These are phyloP conservation scores for Gymnothorax reevesii DNA, from an alignment of 2,797 vertebrate genomes.

Conservation along the genomic window DNA sequence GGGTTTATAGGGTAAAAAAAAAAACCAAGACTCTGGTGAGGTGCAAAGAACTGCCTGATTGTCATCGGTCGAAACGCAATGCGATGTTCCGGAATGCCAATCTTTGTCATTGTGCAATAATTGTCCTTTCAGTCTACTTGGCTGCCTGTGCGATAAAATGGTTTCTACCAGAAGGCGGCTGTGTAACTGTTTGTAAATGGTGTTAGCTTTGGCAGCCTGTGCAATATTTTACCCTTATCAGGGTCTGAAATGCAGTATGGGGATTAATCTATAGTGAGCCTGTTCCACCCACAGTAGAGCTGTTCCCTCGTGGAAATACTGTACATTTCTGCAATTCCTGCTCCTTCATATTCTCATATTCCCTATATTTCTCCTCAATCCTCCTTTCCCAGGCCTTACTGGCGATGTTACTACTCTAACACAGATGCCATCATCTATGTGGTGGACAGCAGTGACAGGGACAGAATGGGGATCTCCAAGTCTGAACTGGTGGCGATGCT, in stretches of 20 bases:
- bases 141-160: background rate
- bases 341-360: background rate
- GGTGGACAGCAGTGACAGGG: constrained; percentile 96
- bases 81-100: too few relatives aligned
- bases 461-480: constrained; percentile 97
- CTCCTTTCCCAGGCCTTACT: constrained; percentile 82
- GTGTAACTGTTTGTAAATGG: background rate
- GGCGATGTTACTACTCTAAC: constrained; percentile 98
- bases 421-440: constrained; percentile 98
- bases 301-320: background rate
- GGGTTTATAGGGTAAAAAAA: too few relatives aligned
- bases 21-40: too few relatives aligned
- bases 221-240: background rate
- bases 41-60: too few relatives aligned
- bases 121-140: too few relatives aligned
- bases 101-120: too few relatives aligned
- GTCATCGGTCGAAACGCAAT: too few relatives aligned
- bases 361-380: background rate
- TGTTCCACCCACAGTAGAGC: background rate
- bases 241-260: background rate
- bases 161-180: background rate
- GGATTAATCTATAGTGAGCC: background rate
- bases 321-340: background rate
- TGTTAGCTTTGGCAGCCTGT: background rate
- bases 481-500: constrained; percentile 97